Percentiles rank a stretch among this genome's conserved stretches.
These are phyloP conservation scores for Turritopsis dohrnii DNA, from an alignment of 30 jellyfish, hydroid and myxozoan genomes.

Conservation along the genomic window DNA sequence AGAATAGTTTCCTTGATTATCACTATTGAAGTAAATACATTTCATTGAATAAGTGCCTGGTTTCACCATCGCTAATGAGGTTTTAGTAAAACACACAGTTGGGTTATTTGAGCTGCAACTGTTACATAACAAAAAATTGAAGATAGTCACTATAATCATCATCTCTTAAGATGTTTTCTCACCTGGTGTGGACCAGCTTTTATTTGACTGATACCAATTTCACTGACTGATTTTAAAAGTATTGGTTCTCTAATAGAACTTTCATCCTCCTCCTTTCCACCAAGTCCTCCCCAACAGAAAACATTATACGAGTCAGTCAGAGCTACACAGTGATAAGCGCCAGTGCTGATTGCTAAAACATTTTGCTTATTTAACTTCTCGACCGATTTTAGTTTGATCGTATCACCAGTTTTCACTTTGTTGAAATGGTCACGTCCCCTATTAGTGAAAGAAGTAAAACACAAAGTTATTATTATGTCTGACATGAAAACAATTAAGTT, in stretches of 20 bases:
- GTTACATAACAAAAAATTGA: no score
- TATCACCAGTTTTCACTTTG: slow-evolving; percentile 9
- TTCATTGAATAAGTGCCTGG: no score
- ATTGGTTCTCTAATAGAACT: slow-evolving; percentile 35
- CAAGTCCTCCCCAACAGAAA: slow-evolving; percentile 47
- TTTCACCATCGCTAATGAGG: no score
- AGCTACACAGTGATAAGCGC: slow-evolving; percentile 41
- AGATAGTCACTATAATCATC: neutral
- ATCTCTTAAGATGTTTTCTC: neutral
- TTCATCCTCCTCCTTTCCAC: slow-evolving; percentile 44
- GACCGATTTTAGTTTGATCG: slow-evolving; percentile 24
- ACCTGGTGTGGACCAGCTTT: slow-evolving; percentile 91
- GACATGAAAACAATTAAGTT: no score
- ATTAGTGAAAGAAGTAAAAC: neutral
- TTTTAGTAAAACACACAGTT: neutral
- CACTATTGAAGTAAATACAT: no score
- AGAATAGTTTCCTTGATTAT: no score
- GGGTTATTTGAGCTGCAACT: no score
- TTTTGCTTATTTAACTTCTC: slow-evolving; percentile 30
- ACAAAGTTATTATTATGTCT: neutral
- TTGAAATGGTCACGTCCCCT: slow-evolving; percentile 43
- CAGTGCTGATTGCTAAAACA: slow-evolving; percentile 30
- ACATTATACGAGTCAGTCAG: slow-evolving; percentile 30
- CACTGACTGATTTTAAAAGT: slow-evolving; percentile 29
- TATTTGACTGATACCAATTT: slow-evolving; percentile 18